Conservation (phyloP, 1,140 invertebrate species). For the Drosophila leontia region DNA sequence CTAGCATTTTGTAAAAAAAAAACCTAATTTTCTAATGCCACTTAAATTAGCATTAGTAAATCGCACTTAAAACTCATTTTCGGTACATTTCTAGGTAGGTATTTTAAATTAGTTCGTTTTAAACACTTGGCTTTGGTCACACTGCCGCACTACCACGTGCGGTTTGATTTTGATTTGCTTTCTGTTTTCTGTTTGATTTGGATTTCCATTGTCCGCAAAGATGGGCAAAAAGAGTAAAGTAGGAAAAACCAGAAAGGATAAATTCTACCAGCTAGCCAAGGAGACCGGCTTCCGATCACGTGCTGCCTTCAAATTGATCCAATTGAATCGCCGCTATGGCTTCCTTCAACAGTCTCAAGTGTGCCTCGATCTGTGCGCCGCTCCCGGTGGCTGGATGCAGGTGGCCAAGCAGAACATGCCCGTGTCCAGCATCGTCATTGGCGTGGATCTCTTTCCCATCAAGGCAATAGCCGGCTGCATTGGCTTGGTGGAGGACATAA, state of each 20-base stretch:
- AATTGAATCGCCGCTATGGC: slow-evolving; percentile 98
- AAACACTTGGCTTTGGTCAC: neutral
- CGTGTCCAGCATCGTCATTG: slow-evolving; percentile 96
- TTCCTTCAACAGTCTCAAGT: slow-evolving; percentile 98
- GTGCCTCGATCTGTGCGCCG: slow-evolving; percentile 99
- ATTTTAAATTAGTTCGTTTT: too few species aligned
- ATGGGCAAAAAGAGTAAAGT: slow-evolving; percentile 99
- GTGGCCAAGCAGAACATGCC: slow-evolving; percentile 99
- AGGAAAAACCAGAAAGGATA: slow-evolving; percentile 99
- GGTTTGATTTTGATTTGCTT: slow-evolving; percentile 13
- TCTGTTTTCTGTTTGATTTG: neutral
- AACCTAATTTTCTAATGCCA: too few species aligned
- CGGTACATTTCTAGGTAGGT: neutral
- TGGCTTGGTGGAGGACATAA: slow-evolving; percentile 97
- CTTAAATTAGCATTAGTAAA: too few species aligned
- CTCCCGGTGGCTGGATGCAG: slow-evolving; percentile 99
- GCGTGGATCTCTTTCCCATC: slow-evolving; percentile 98
- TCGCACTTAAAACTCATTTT: neutral
- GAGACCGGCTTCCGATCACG: slow-evolving; percentile 98
- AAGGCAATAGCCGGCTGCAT: slow-evolving; percentile 96
- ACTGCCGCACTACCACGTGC: slow-evolving; percentile 3
- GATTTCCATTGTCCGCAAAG: slow-evolving; percentile 73
- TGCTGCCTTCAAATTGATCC: slow-evolving; percentile 99
- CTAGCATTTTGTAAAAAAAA: neutral
- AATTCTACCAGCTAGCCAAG: slow-evolving; percentile 99